Conservation (phyloP, 2,797 vertebrate species). For the Vipera ursinii region DNA sequence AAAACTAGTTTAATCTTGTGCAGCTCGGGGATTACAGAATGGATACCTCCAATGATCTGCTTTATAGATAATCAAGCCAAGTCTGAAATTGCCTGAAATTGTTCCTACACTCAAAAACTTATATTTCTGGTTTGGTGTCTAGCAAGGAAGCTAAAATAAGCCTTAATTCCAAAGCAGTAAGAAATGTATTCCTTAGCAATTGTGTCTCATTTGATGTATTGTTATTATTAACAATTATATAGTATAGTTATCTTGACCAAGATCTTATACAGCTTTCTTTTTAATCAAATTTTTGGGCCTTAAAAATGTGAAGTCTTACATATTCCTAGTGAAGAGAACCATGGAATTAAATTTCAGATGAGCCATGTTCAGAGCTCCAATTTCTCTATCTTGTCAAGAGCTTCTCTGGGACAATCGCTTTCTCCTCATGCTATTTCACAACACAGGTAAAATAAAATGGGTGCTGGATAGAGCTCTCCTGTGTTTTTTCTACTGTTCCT, state of each 20-base stretch:
- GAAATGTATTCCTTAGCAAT: neutral
- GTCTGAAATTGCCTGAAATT: neutral
- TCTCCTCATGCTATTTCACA: neutral
- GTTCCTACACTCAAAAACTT: neutral
- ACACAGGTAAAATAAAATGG: neutral
- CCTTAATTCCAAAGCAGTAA: neutral
- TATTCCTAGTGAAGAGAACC: neutral
- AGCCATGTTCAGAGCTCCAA: neutral
- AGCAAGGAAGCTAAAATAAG: neutral
- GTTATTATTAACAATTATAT: neutral
- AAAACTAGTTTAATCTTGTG: neutral
- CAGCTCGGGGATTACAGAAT: neutral
- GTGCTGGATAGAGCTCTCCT: neutral
- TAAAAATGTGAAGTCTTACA: neutral
- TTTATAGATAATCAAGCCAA: neutral
- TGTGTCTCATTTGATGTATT: too few species aligned
- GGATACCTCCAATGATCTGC: neutral
- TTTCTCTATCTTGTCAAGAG: too few species aligned
- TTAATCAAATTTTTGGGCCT: neutral
- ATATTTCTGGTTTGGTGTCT: neutral
- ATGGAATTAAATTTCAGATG: neutral
- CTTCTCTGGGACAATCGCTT: neutral
- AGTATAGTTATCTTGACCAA: neutral
- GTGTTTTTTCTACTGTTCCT: neutral
- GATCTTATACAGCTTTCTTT: neutral